phyloP scores from a whole-genome alignment of 2,888 invertebrate genomes.

The Pyralis farinalis region DNA sequence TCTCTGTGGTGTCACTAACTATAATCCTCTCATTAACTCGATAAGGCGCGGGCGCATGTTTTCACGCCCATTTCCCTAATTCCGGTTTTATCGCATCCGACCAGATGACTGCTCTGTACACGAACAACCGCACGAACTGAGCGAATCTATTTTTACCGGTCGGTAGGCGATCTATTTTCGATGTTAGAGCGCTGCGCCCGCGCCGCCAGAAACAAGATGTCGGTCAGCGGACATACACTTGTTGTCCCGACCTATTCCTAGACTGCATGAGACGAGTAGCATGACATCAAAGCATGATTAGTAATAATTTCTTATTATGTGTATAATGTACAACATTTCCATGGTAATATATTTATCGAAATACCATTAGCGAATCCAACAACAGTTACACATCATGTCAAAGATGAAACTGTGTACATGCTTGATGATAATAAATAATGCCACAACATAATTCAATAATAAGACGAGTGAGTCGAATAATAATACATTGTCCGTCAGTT shows the following conservation, averaged over 20 bases:
- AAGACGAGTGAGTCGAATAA: constrained; percentile 23
- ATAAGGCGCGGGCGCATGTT: constrained; percentile 60
- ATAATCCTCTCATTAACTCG: constrained; percentile 64
- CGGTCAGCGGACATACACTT: constrained; percentile 58
- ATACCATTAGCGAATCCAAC: constrained; percentile 35
- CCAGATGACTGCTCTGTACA: constrained; percentile 48
- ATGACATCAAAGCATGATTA: constrained; percentile 59
- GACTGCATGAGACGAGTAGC: constrained; percentile 52
- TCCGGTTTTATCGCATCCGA: constrained; percentile 39
- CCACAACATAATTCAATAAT: constrained; percentile 23
- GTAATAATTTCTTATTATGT: constrained; percentile 29
- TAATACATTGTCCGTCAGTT: constrained; percentile 11
- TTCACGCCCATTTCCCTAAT: constrained; percentile 35
- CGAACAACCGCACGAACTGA: constrained; percentile 43
- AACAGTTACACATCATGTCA: constrained; percentile 32
- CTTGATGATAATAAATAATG: constrained; percentile 22
- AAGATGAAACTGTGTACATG: constrained; percentile 25
- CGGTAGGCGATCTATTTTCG: constrained; percentile 69
- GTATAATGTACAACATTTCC: constrained; percentile 35
- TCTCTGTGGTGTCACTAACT: constrained; percentile 80
- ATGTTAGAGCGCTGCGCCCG: constrained; percentile 63
- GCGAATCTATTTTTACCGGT: constrained; percentile 59
- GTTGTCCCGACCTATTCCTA: constrained; percentile 46
- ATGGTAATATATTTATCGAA: constrained; percentile 35
- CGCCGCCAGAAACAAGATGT: constrained; percentile 63